Evolutionary conservation across 2,797 vertebrate genomes (phyloP).

Genomic region (Momotus momota): DNA sequence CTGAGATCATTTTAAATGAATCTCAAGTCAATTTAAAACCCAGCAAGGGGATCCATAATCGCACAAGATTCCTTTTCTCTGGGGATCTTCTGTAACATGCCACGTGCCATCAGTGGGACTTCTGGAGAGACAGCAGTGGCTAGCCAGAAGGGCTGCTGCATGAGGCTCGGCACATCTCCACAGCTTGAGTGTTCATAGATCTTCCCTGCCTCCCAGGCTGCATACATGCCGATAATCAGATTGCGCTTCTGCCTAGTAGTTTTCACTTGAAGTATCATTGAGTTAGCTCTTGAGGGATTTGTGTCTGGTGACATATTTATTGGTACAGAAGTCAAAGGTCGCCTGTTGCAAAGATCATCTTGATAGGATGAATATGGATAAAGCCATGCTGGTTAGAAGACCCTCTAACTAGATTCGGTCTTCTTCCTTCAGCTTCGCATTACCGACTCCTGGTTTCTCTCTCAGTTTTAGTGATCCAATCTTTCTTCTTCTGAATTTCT

Average conservation of each 20-base stretch:
- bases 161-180: neutral
- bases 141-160: neutral
- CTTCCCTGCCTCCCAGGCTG: constrained; percentile 3
- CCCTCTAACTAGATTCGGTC: constrained; percentile 58
- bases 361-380: constrained; percentile 49
- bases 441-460: constrained; percentile 19
- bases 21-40: neutral
- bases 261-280: constrained; percentile 52
- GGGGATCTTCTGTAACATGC: neutral
- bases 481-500: constrained; percentile 57
- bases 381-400: constrained; percentile 42
- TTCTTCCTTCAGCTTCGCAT: constrained; percentile 30
- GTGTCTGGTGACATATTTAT: constrained; percentile 64
- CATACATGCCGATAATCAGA: neutral
- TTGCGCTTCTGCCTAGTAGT: constrained; percentile 26
- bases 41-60: neutral
- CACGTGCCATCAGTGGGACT: rapidly evolving
- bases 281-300: constrained; percentile 67
- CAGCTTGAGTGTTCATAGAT: neutral
- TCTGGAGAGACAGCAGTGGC: neutral
- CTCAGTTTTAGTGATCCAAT: constrained; percentile 63
- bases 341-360: constrained; percentile 40
- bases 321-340: constrained; percentile 52
- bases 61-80: neutral
- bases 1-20: neutral